Conservation (phyloP, 1,140 invertebrate genomes). For the Aphis gossypii region DNA sequence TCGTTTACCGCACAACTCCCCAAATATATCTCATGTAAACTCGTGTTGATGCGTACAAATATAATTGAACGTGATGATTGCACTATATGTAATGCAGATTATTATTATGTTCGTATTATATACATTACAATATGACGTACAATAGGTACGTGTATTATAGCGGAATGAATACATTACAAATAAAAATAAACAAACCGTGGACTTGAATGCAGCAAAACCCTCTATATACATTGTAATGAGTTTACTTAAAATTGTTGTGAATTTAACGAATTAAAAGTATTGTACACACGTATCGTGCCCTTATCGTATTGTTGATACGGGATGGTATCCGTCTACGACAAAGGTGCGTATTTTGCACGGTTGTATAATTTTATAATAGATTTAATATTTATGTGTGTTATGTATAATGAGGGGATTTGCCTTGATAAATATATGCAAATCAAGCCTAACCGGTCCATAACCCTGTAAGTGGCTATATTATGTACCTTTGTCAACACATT, state of each 20-base stretch:
- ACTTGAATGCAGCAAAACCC: neutral
- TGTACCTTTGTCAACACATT: neutral
- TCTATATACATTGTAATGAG: neutral
- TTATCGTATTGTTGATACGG: neutral
- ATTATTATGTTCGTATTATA: no score
- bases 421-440: neutral
- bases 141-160: no score
- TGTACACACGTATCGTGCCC: no score
- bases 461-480: neutral
- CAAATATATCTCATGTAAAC: neutral
- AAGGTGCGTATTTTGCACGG: neutral
- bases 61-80: neutral
- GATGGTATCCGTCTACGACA: neutral
- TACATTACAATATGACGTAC: no score
- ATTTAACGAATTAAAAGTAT: neutral
- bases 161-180: no score
- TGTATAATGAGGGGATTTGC: neutral
- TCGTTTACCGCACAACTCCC: neutral
- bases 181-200: neutral
- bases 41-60: neutral
- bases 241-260: neutral
- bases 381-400: neutral
- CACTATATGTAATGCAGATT: no score
- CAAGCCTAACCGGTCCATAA: constrained; percentile 7
- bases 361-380: neutral